Evolutionary conservation across 2,797 vertebrate species (phyloP).

Genomic region (Ammospiza maritima): DNA sequence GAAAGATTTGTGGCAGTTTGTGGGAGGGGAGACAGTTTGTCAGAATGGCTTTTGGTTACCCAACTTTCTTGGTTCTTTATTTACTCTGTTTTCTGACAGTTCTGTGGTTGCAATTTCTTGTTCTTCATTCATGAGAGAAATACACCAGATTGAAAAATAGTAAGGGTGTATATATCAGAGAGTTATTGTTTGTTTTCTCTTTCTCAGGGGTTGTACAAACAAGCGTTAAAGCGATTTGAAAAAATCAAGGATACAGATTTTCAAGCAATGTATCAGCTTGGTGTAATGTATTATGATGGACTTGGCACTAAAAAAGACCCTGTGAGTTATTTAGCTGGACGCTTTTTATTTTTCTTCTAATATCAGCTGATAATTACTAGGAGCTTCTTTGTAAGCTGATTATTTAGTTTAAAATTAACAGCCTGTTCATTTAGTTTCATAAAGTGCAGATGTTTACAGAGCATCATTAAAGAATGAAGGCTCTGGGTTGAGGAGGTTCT

Average conservation of each 20-base stretch:
- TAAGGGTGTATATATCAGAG: background rate
- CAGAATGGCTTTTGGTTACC: background rate
- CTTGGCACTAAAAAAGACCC: slow-evolving; percentile 74
- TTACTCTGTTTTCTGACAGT: background rate
- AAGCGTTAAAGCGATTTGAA: slow-evolving; percentile 80
- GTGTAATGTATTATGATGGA: slow-evolving; percentile 85
- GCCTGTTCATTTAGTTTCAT: background rate
- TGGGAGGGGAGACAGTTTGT: background rate
- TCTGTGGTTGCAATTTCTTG: background rate
- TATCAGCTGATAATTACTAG: background rate
- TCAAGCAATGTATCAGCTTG: slow-evolving; percentile 83
- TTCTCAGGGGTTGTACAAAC: slow-evolving; percentile 77
- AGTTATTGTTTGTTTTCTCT: background rate
- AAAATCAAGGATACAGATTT: slow-evolving; percentile 79
- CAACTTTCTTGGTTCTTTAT: background rate
- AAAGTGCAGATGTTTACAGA: background rate
- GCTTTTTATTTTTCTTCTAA: background rate
- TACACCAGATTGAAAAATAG: background rate
- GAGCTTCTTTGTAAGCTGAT: background rate
- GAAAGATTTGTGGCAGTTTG: background rate
- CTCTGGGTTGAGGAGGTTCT: background rate
- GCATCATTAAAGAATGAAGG: background rate
- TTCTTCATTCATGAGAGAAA: background rate
- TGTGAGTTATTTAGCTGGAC: slow-evolving; percentile 70
- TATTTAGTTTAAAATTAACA: background rate